Evolutionary conservation across 2,797 vertebrate genomes (phyloP), one percentile per base, ranked within the genome.

Genomic region (Botia kubotai): DNA sequence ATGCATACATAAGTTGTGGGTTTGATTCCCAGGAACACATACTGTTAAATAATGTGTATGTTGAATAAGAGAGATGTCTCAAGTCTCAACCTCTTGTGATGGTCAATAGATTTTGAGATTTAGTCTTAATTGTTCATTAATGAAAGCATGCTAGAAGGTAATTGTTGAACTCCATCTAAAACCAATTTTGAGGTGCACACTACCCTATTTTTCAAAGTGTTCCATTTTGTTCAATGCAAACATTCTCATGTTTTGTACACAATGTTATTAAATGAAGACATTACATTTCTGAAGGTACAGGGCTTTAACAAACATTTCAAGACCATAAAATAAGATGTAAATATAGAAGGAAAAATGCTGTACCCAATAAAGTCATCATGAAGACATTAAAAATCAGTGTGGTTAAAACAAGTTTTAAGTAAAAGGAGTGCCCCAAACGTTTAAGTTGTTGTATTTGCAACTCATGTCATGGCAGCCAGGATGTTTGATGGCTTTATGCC

Each of bases 341-440:
- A 46, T 46, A 46, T 46, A 10, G 10, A 46, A 46, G 43, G 10
- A 10, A 46, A 43, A 43, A 43, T 43, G 39, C 1, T 43, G 39
- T 5, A 52, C 48, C 48, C 2, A 52, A 52, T 13, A 52, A 23
- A 62, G 23, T 14, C 12, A 26, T 13, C 11, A 62, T 62, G 13
- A 29, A 16, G 26, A 11, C 43, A 46, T 11, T 46, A 46, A 46
- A 46, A 46, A 46, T 46, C 8, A 46, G 10, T 46, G 39, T 43
- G 39, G 39, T 71, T n/a, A 78, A 70, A 69, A 14, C 23, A 10
- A n/a, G 12, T 58, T 58, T 69, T 19, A 48, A 62, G 43, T 79
- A 13, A 60, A 79, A 36, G n/a, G n/a, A 52, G 26, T 60, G 46
- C 6, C 23, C 17, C 12, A 52, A 1, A 60, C 70, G 48, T 57